Evolutionary conservation across 2,797 vertebrate species (phyloP), one percentile per base, ranked within the genome.

Genomic region (Pangasius mekongensis): DNA sequence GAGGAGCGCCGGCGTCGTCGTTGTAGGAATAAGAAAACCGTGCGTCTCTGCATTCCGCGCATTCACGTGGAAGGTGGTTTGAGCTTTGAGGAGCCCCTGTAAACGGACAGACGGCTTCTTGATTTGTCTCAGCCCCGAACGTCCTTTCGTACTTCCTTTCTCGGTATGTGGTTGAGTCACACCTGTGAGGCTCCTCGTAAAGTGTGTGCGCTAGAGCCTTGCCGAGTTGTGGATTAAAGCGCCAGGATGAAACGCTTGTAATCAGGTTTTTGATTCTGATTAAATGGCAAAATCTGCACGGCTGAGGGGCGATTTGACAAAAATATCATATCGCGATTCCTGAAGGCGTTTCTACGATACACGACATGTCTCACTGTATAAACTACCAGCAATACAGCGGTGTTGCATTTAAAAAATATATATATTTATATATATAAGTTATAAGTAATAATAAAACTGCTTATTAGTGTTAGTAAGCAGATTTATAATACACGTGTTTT

Each of bases 11-110:
- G 9, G 20, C 13, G 9, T 56, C 62, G 62, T 91, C 85, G 91
- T 85, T 87, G n/a, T 64, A 84, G 81, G 78, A 89, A 82, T 81
- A 78, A 76, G 69, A 60, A 58, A 81, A 36, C 16, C 16, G 71
- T 76, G 85, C 49, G 80, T 90, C 74, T n/a, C 22, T 84, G 69
- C 87, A 89, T 91, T 91, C 90, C 87, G 88, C 36, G 56, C 87
- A 73, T 86, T 87, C 85, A 83, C 86, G 60, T 82, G 85, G 86
- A 89, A 89, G 90, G 80, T 36, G 43, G 89, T 47, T 22, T 82
- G 54, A 62, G 69, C 36, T 88, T 62, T 36, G 22, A 81, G 30
- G 52, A 30, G 88, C n/a, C 47, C 49, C 27, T 81, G 49, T 9
- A 5, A 36, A 14, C 2, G 16, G n/a, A 30, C 27, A 1, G 49